Percentiles rank a stretch among this genome's conserved stretches.
These are phyloP conservation scores for Rhagonycha fulva DNA, from an alignment of 2,888 invertebrate species.

Conservation along the genomic window DNA sequence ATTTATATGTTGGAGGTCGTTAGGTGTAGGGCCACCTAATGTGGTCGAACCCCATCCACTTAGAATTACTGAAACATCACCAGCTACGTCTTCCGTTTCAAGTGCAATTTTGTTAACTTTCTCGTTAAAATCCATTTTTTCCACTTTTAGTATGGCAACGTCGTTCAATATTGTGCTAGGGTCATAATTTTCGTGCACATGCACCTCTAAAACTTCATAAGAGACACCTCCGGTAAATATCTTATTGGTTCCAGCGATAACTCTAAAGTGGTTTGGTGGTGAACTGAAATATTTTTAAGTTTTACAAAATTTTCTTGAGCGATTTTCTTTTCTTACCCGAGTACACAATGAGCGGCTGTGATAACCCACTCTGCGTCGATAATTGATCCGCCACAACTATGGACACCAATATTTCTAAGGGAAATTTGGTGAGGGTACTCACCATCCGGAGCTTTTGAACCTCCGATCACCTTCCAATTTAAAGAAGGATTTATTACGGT, in stretches of 20 bases:
- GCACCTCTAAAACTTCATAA: slow-evolving; percentile 51
- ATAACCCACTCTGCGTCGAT: too few relatives aligned
- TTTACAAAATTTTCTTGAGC: too few relatives aligned
- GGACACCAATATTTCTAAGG: too few relatives aligned
- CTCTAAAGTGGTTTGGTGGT: slow-evolving; percentile 35
- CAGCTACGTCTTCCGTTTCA: slow-evolving; percentile 1
- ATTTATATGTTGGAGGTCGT: slow-evolving; percentile 60
- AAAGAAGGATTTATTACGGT: too few relatives aligned
- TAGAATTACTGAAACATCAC: slow-evolving; percentile 6
- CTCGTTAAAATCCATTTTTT: slow-evolving; percentile 13
- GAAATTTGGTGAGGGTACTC: too few relatives aligned
- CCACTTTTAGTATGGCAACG: slow-evolving; percentile 30
- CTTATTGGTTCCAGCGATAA: slow-evolving; percentile 58
- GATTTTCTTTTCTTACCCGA: not conserved
- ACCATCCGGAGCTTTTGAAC: too few relatives aligned
- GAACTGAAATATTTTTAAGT: not conserved
- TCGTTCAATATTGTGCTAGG: slow-evolving; percentile 31
- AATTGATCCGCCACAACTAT: too few relatives aligned
- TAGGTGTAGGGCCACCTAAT: slow-evolving; percentile 45
- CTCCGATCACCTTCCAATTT: too few relatives aligned
- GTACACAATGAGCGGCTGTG: too few relatives aligned
- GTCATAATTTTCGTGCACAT: slow-evolving; percentile 56
- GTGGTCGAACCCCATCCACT: slow-evolving; percentile 30
- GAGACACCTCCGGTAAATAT: slow-evolving; percentile 53
- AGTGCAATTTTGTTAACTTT: slow-evolving; percentile 13